These are phyloP conservation scores for Chaetodon auriga DNA, from an alignment of 2,113 vertebrate species.

Conservation along the genomic window DNA sequence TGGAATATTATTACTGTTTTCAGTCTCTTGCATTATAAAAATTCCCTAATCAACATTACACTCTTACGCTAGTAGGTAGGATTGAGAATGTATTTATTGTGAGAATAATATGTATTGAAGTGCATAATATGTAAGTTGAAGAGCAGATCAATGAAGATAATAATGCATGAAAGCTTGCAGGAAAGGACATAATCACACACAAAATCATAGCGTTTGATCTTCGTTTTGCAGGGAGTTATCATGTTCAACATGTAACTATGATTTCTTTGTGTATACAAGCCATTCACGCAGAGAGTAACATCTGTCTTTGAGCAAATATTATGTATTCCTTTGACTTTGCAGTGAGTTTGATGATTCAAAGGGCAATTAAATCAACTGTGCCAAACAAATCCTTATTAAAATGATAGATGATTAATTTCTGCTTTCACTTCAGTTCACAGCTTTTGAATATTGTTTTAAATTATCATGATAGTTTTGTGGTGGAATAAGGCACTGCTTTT, in stretches of 20 bases:
- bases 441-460: not conserved
- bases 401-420: slow-evolving; percentile 1
- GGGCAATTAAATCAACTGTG: slow-evolving; percentile 17
- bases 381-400: slow-evolving; percentile 34
- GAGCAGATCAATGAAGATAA: not conserved
- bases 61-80: too few species aligned
- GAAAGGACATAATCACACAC: not conserved
- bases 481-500: not conserved
- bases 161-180: not conserved
- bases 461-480: not conserved
- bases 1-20: not conserved
- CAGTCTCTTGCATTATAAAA: not conserved
- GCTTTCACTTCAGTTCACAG: slow-evolving; percentile 11
- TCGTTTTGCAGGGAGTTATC: not conserved
- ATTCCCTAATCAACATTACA: not conserved
- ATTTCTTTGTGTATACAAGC: slow-evolving; percentile 11
- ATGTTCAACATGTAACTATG: not conserved
- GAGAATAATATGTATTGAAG: not conserved
- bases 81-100: not conserved
- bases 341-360: slow-evolving; percentile 16
- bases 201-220: not conserved
- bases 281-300: not conserved
- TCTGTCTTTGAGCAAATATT: not conserved
- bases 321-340: not conserved
- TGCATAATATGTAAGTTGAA: too few species aligned